phyloP scores from a whole-genome alignment of 2,113 vertebrate genomes.

The Mesocricetus auratus region DNA sequence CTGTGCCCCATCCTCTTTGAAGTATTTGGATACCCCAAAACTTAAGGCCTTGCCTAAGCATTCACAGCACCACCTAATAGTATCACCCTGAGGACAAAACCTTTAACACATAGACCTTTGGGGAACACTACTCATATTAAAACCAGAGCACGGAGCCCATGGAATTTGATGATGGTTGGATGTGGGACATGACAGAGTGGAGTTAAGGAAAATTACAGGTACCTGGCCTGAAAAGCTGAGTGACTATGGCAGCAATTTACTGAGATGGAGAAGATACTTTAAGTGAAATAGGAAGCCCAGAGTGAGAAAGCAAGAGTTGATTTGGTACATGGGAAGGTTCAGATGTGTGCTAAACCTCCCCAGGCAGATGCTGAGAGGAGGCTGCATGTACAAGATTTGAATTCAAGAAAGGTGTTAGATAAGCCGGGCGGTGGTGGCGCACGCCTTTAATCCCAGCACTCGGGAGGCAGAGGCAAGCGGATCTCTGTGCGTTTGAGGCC shows the following conservation, averaged over 20 bases:
- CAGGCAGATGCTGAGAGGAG: background rate
- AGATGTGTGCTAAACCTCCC: background rate
- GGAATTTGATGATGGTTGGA: slow-evolving; percentile 4
- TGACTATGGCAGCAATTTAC: background rate
- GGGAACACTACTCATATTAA: background rate
- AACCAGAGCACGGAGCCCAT: background rate
- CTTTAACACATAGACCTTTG: background rate
- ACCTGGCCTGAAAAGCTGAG: background rate
- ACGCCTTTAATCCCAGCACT: too few relatives aligned
- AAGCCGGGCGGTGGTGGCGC: too few relatives aligned
- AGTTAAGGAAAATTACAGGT: background rate
- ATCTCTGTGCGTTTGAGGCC: too few relatives aligned
- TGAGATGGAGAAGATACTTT: background rate
- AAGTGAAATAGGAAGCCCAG: background rate
- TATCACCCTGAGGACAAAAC: background rate
- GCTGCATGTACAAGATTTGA: background rate
- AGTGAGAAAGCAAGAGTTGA: background rate
- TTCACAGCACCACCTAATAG: background rate
- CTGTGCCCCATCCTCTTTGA: background rate
- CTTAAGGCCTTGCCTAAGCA: background rate
- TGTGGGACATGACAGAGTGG: background rate
- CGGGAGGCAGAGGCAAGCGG: too few relatives aligned
- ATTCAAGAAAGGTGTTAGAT: slow-evolving; percentile 13
- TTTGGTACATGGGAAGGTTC: background rate
- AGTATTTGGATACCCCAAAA: background rate